Evolutionary conservation across 2,888 invertebrate genomes (phyloP), one percentile per base, ranked within the genome.

Genomic region (Drosophila nr. perissopoda): DNA sequence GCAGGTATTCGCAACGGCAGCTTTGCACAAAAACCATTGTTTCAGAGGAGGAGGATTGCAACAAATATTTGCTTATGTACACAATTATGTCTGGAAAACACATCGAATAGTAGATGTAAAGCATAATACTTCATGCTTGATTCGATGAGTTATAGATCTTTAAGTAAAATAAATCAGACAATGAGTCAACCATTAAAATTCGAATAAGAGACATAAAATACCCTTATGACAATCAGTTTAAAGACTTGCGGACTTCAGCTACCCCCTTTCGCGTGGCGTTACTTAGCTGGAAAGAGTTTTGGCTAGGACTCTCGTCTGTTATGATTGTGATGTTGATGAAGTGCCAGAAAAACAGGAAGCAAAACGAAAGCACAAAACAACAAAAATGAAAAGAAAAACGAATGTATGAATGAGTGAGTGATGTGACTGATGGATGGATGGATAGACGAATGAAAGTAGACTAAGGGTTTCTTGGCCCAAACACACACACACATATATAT

Each of bases 311-410:
- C 54, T 69, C 54, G 65, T 66, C 66, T 63, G 53, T 79, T 78
- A 75, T 82, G 79, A 82, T 82, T 80, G 53, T 75, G 76, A 80
- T 69, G 76, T 79, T 82, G 79, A 80, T 82, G 82, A 80, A 82
- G 83, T 79, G 80, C 76, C 68, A 38, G 62, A 54, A 68, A 56
- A 61, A 54, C 64, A 62, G 69, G 74, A 66, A 73, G 67, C 57
- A 36, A 61, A 42, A 33, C 40, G 66, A 59, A 42, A 31, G 45
- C 63, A n/a, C 2, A n/a, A 31, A 25, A 36, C 25, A 54, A 51
- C 2, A 7, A 18, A 49, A 31, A 52, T 21, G n/a, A 31, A 52
- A 71, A n/a, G 8, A 53, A 60, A 60, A 52, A 60, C 60, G 62
- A 79, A 80, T 76, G 76, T 64, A 59, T 71, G 80, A 80, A 62